Conservation (phyloP, 92 coral and sea anemone species). For the Siderastrea siderea region DNA sequence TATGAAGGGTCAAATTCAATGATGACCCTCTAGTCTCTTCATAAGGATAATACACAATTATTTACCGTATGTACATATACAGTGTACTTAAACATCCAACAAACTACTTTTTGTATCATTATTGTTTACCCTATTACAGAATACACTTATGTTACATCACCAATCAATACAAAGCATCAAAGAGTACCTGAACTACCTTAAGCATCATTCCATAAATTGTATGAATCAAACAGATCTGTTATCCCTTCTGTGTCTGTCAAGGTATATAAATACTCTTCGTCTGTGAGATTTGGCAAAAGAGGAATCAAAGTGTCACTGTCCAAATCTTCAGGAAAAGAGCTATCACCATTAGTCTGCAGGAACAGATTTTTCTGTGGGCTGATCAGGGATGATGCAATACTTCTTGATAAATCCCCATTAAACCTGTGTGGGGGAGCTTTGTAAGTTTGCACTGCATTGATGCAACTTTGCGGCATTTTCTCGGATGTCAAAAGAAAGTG, state of each 20-base stretch:
- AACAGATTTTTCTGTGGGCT: constrained; percentile 75
- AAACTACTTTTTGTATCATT: not conserved
- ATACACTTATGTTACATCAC: not conserved
- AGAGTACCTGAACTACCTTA: not conserved
- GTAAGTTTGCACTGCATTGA: constrained; percentile 8
- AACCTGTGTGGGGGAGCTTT: not conserved
- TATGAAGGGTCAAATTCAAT: too few species aligned
- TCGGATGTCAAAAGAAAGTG: constrained; percentile 34
- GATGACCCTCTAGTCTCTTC: too few species aligned
- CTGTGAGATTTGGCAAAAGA: constrained; percentile 87
- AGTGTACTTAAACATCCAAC: too few species aligned
- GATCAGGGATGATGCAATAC: constrained; percentile 22
- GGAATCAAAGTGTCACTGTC: constrained; percentile 84
- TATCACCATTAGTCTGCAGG: constrained; percentile 58
- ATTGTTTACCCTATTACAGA: not conserved
- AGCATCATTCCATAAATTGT: constrained; percentile 47
- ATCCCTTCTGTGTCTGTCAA: constrained; percentile 93
- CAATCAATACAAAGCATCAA: not conserved
- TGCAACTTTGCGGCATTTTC: constrained; percentile 32
- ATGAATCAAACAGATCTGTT: constrained; percentile 89
- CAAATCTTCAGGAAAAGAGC: constrained; percentile 74
- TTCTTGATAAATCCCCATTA: constrained; percentile 19
- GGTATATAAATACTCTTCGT: constrained; percentile 83
- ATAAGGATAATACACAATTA: too few species aligned
- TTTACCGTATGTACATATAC: too few species aligned